Evolutionary conservation across 2,113 vertebrate genomes (phyloP).

Genomic region (Galeopterus variegatus): DNA sequence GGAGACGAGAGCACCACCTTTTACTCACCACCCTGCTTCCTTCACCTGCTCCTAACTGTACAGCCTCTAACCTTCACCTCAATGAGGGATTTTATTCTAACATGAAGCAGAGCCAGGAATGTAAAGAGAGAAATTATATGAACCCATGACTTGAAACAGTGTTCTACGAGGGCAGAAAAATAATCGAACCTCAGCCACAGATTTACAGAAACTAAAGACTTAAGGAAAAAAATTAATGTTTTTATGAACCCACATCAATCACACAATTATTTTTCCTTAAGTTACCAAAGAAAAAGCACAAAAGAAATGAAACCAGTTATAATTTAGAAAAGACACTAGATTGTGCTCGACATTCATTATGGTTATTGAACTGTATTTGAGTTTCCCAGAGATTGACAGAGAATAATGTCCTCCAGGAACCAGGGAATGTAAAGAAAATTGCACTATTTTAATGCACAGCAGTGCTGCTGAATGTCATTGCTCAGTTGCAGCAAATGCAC

Average conservation of each 20-base stretch:
- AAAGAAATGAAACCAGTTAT: slow-evolving; percentile 58
- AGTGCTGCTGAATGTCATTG: background rate
- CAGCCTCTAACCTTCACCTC: background rate
- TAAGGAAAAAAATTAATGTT: slow-evolving; percentile 40
- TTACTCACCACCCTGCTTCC: background rate
- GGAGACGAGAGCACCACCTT: background rate
- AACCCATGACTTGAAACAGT: background rate
- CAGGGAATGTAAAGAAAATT: background rate
- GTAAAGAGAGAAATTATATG: background rate
- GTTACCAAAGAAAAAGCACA: background rate
- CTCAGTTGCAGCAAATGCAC: background rate
- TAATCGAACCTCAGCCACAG: slow-evolving; percentile 49
- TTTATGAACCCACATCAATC: slow-evolving; percentile 71
- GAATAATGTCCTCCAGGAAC: slow-evolving; percentile 58
- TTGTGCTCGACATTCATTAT: slow-evolving; percentile 13
- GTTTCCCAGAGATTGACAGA: slow-evolving; percentile 52
- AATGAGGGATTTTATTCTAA: background rate
- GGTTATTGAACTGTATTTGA: background rate
- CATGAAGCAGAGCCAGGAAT: background rate
- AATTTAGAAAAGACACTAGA: slow-evolving; percentile 64
- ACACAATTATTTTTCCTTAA: background rate
- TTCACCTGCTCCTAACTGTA: background rate
- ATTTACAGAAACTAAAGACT: slow-evolving; percentile 34
- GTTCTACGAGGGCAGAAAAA: slow-evolving; percentile 29
- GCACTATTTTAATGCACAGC: background rate